Evolutionary conservation across 2,113 vertebrate species (phyloP), one percentile per base, ranked within the genome.

Genomic region (Ia io): DNA sequence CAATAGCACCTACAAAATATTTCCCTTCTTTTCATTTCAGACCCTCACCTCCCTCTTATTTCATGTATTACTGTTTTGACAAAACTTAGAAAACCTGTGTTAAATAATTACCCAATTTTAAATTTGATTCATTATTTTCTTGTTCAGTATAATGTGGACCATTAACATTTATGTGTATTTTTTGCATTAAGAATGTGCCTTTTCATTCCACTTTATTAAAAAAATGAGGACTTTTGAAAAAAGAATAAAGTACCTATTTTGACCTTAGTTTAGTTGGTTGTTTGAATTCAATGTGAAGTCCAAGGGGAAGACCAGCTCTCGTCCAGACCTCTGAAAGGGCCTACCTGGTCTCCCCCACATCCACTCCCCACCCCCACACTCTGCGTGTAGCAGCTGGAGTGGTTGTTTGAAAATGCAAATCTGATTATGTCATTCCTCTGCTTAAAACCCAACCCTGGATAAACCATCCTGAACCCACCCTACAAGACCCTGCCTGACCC

Each of bases 321-420:
- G 42, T 44, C 30, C 6, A 78, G 63, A n/a, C 28, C 84, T 91
- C 9, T 13, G n/a, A 67, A 73, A 77, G 2, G 9, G 47, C 59
- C 74, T 20, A 17, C 30, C 25, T 71, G 22, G 37, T 18, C 47
- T 89, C 37, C 74, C 91, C 42, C 8, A 90, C n/a, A 49, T 63
- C 44, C 6, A 65, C 37, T 67, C 53, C 59, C 76, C 16, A 71
- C 23, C 37, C 22, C 74, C 63, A 42, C 51, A 51, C 25, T 47
- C 82, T 83, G 49, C 90, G 69, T 3, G 47, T 22, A 84, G 92
- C 71, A 90, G 92, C 94, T 53, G n/a, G 67, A 96, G 32, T 10
- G 23, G 16, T 1, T 85, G 56, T 71, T 95, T 78, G 44, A 96
- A 96, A 90, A 78, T 86, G 40, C 79, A 91, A 44, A 96, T 84